Evolutionary conservation across 2,113 vertebrate species (phyloP).

Genomic region (Ptilorrhoa leucosticta): DNA sequence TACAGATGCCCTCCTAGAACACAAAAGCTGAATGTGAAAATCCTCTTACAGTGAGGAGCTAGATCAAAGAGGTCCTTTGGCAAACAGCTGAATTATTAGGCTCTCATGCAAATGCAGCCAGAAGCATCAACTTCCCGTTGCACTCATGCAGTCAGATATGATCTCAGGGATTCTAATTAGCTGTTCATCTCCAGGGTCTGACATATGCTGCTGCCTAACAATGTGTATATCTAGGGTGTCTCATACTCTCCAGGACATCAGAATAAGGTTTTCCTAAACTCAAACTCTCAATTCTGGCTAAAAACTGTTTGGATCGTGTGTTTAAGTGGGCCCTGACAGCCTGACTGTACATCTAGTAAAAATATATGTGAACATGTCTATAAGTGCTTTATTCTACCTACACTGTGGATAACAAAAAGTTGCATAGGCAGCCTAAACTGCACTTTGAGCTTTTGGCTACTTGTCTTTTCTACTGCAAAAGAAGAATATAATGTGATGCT

Average conservation of each 20-base stretch:
- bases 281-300: neutral
- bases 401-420: neutral
- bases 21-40: slow-evolving; percentile 19
- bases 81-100: neutral
- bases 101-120: neutral
- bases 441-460: neutral
- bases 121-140: neutral
- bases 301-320: neutral
- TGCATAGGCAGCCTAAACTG: neutral
- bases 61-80: slow-evolving; percentile 20
- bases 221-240: neutral
- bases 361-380: neutral
- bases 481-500: neutral
- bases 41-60: neutral
- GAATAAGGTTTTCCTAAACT: neutral
- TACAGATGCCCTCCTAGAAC: neutral
- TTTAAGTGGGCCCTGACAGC: neutral
- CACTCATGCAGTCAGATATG: neutral
- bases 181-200: neutral
- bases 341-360: neutral
- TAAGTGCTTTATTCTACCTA: neutral
- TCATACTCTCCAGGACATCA: neutral
- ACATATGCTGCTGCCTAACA: neutral
- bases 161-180: neutral
- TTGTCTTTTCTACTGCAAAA: neutral